Evolutionary conservation across 2,113 vertebrate species (phyloP).

Genomic region (Entosphenus tridentatus): DNA sequence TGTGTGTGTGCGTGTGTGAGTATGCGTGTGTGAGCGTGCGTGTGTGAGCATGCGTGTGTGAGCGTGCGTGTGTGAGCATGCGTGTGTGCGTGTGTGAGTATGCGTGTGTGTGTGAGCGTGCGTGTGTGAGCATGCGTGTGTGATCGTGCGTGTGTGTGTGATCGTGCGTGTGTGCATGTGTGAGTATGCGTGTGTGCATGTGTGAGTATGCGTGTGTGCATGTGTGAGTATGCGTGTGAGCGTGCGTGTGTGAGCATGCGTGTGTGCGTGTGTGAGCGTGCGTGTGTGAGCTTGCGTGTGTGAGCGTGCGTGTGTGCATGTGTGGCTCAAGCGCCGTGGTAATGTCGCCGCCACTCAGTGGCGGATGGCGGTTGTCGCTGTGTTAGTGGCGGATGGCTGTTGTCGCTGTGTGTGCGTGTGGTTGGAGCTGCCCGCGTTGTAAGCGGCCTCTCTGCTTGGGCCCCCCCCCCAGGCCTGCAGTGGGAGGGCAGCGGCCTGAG

Average conservation of each 20-base stretch:
- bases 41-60: background rate
- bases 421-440: no score
- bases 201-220: background rate
- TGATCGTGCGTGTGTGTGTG: constrained; percentile 4
- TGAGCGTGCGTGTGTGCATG: background rate
- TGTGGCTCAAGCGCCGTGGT: no score
- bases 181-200: constrained; percentile 1
- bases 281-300: background rate
- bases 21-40: background rate
- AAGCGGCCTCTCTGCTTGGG: no score
- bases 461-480: no score
- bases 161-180: background rate
- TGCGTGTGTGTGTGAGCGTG: background rate
- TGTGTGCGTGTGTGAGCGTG: background rate
- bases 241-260: background rate
- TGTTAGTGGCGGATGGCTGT: no score
- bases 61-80: background rate
- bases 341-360: no score
- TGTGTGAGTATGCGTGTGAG: constrained; percentile 4
- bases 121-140: background rate
- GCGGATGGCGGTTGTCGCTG: no score
- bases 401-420: no score
- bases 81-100: background rate
- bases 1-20: background rate
- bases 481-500: no score